Evolutionary conservation across 2,797 vertebrate species (phyloP).

Genomic region (Helicolenus hilgendorfi): DNA sequence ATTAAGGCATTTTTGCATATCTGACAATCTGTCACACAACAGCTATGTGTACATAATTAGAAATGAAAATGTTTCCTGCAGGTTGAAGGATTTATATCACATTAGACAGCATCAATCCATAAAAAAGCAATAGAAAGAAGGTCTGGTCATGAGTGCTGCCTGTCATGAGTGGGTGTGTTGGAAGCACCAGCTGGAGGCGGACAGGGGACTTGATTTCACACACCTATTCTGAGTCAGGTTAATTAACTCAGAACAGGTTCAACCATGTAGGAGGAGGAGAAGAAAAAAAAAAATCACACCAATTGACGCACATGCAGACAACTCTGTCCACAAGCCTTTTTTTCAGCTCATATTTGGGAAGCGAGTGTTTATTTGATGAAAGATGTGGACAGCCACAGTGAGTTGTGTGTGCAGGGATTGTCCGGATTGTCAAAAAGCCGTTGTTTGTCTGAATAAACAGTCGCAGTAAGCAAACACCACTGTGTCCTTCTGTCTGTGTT

Average conservation of each 20-base stretch:
- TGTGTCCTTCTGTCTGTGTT: constrained; percentile 7
- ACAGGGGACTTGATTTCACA: constrained; percentile 8
- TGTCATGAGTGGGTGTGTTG: background rate
- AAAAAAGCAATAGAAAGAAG: background rate
- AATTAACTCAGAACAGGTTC: constrained; percentile 48
- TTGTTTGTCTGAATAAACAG: constrained; percentile 41
- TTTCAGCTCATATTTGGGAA: background rate
- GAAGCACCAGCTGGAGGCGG: constrained; percentile 21
- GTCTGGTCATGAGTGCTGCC: background rate
- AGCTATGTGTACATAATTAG: background rate
- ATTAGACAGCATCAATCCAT: background rate
- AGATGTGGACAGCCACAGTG: background rate
- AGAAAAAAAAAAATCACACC: background rate
- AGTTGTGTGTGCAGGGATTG: constrained; percentile 4
- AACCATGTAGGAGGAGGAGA: constrained; percentile 23
- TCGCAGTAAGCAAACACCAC: constrained; percentile 8
- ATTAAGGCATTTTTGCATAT: background rate
- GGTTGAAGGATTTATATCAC: background rate
- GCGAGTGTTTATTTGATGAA: background rate
- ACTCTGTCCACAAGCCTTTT: background rate
- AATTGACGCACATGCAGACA: background rate
- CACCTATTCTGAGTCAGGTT: constrained; percentile 32
- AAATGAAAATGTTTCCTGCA: background rate
- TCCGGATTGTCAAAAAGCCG: constrained; percentile 17
- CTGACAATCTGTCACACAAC: constrained; percentile 3